Evolutionary conservation across 1,140 invertebrate genomes (phyloP).

Genomic region (Hormaphis cornu): DNA sequence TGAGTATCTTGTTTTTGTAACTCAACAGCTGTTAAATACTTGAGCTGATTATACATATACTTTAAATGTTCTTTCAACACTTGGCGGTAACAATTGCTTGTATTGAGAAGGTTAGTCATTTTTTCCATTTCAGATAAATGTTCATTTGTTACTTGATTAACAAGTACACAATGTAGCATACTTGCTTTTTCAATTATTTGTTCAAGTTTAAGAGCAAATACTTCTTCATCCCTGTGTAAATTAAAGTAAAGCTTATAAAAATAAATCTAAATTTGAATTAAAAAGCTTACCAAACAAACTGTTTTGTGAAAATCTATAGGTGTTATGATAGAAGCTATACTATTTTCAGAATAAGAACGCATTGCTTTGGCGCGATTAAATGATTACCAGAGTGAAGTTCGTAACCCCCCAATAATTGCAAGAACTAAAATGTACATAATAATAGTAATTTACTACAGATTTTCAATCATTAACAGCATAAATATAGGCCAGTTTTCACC

Average conservation of each 20-base stretch:
- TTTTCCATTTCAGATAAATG: slow-evolving; percentile 14
- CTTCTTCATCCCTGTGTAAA: background rate
- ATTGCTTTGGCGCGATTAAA: no score
- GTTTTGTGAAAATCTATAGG: no score
- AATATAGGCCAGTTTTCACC: no score
- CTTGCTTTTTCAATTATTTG: slow-evolving; percentile 5
- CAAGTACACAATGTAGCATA: background rate
- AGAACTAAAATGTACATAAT: no score
- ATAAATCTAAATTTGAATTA: background rate
- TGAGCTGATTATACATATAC: slow-evolving; percentile 24
- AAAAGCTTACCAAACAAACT: no score
- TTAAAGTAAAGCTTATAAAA: background rate
- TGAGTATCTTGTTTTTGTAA: slow-evolving; percentile 4
- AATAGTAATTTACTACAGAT: no score
- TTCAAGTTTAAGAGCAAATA: slow-evolving; percentile 11
- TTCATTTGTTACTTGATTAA: background rate
- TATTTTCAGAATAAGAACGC: no score
- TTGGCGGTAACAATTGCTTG: slow-evolving; percentile 11
- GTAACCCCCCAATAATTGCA: no score
- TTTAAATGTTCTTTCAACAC: slow-evolving; percentile 24
- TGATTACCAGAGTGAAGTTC: no score
- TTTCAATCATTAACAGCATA: no score
- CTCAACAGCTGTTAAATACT: slow-evolving; percentile 9
- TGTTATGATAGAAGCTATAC: no score
- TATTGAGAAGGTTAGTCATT: slow-evolving; percentile 13